Conservation (phyloP, 23 tunicate genomes). For the Trididemnum miniatum region DNA sequence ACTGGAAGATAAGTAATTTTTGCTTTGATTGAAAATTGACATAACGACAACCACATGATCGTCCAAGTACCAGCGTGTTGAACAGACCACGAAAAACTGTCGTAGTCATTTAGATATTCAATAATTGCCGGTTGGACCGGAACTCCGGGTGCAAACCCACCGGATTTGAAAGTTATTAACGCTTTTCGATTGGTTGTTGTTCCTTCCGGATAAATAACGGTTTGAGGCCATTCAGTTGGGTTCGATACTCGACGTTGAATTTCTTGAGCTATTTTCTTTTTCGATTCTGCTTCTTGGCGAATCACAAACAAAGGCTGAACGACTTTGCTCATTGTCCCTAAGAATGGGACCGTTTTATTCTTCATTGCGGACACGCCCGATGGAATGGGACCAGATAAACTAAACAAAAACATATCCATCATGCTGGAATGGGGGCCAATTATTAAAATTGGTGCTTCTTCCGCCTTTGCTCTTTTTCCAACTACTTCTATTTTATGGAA, state of each 20-base stretch:
- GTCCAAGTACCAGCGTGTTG: slow-evolving; percentile 32
- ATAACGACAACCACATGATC: slow-evolving; percentile 66
- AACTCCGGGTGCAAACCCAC: slow-evolving; percentile 77
- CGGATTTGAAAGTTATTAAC: slow-evolving; percentile 72
- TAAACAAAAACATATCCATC: slow-evolving; percentile 49
- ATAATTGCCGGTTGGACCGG: slow-evolving; percentile 77
- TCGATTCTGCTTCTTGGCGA: slow-evolving; percentile 59
- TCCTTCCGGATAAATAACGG: slow-evolving; percentile 78
- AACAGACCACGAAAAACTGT: slow-evolving; percentile 57
- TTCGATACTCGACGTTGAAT: slow-evolving; percentile 41
- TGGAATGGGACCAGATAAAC: slow-evolving; percentile 35
- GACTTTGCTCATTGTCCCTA: slow-evolving; percentile 63
- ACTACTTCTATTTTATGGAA: slow-evolving; percentile 41
- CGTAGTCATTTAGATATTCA: slow-evolving; percentile 43
- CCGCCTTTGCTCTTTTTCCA: slow-evolving; percentile 50
- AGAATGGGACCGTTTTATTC: slow-evolving; percentile 39
- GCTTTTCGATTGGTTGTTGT: slow-evolving; percentile 64
- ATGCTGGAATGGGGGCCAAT: slow-evolving; percentile 71
- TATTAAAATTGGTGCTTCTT: slow-evolving; percentile 69
- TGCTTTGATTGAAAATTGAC: slow-evolving; percentile 65
- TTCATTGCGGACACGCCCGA: slow-evolving; percentile 53
- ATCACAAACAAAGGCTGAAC: slow-evolving; percentile 71
- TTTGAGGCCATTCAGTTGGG: slow-evolving; percentile 74
- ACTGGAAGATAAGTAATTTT: slow-evolving; percentile 62
- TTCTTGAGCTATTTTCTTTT: slow-evolving; percentile 47